Evolutionary conservation across 2,888 invertebrate genomes (phyloP), one percentile per base, ranked within the genome.

Genomic region (Metellina segmentata): DNA sequence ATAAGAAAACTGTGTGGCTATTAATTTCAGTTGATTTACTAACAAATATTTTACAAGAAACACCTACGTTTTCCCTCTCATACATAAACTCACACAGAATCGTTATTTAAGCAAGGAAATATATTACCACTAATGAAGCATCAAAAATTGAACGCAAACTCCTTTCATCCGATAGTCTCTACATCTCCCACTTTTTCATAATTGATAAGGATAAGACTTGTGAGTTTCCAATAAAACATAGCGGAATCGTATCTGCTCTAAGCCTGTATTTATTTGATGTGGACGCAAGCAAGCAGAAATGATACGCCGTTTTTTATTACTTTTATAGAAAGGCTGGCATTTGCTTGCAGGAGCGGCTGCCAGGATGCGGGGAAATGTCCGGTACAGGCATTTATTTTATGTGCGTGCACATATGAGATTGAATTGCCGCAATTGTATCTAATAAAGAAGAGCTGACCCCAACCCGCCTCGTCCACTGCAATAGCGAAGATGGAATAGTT

Each of bases 361-460:
- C 20, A 8, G 4, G 20, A 34, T 34, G 72, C 34, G 77, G 19
- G 16, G 77, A 52, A 19, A 19, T n/a, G 51, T 71, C 71, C n/a
- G 48, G 72, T 74, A 51, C 52, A 81, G 71, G 88, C 81, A 74
- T 85, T 90, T 85, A 52, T 81, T 90, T 81, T 86, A 81, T 90
- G 75, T 79, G 87, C 51, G 85, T 75, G 70, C 81, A 51, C 74
- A 81, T 74, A 52, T 48, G 81, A 81, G 85, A 81, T 90, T 72
- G 89, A 90, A 85, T 71, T 79, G 83, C 85, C 34, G 91, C 87
- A 87, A 91, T 86, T 79, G 81, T 34, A 61, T 82, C 86, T 91
- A 91, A 91, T 91, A 91, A 83, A 91, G 87, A 91, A 82, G 77
- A 89, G 83, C 77, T 87, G 86, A 87, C 86, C 91, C 77, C 53